These are phyloP conservation scores for Cyclophora punctaria DNA, from an alignment of 2,888 invertebrate genomes.

Conservation along the genomic window DNA sequence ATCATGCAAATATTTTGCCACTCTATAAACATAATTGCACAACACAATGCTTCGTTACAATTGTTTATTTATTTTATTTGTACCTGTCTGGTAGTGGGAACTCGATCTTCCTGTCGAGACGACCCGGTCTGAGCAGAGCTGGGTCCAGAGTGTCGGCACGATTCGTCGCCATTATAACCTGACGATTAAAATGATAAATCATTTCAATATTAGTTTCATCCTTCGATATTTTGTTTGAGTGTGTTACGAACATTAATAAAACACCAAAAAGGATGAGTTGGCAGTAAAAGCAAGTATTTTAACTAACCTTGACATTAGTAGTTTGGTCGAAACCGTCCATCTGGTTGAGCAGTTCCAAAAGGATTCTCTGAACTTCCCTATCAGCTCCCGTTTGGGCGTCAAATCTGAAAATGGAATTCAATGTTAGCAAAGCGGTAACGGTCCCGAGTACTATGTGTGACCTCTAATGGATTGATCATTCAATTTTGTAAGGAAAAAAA, in stretches of 20 bases:
- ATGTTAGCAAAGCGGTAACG: too few relatives aligned
- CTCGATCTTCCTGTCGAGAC: conserved; percentile 98
- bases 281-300: too few relatives aligned
- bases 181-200: conserved; percentile 7
- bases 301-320: conserved; percentile 95
- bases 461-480: too few relatives aligned
- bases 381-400: conserved; percentile 99
- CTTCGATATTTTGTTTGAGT: too few relatives aligned
- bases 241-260: too few relatives aligned
- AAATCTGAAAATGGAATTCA: conserved; percentile 68
- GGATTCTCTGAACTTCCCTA: conserved; percentile 97
- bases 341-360: conserved; percentile 97
- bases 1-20: too few relatives aligned
- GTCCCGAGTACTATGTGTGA: too few relatives aligned
- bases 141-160: conserved; percentile 99
- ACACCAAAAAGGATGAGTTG: too few relatives aligned
- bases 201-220: too few relatives aligned
- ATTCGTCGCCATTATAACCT: conserved; percentile 95
- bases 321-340: conserved; percentile 99
- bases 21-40: too few relatives aligned
- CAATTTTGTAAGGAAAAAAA: too few relatives aligned
- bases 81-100: conserved; percentile 95
- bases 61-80: conserved; percentile 1
- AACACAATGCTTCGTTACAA: too few relatives aligned
- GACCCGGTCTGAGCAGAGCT: conserved; percentile 94